Evolutionary conservation across 2,888 invertebrate species (phyloP).

Genomic region (Drosophila pegasa): DNA sequence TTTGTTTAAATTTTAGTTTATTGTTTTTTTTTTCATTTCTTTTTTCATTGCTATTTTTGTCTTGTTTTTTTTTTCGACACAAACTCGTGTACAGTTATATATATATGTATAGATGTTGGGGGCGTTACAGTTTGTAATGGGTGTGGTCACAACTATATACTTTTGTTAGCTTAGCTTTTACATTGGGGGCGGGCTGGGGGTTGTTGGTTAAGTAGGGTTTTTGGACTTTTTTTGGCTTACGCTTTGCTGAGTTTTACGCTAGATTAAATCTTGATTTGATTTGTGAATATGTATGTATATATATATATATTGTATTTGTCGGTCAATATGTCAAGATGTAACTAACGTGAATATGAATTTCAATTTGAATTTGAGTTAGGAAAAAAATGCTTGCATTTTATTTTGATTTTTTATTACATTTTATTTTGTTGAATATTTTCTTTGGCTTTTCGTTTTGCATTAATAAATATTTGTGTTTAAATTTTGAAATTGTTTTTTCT

Average conservation of each 20-base stretch:
- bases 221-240: conserved; percentile 64
- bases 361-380: conserved; percentile 20
- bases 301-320: conserved; percentile 33
- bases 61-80: conserved; percentile 40
- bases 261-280: conserved; percentile 57
- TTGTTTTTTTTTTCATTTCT: conserved; percentile 16
- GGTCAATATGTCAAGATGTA: conserved; percentile 51
- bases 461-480: conserved; percentile 55
- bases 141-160: conserved; percentile 49
- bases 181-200: conserved; percentile 12
- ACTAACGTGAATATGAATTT: conserved; percentile 22
- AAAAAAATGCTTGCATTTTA: conserved; percentile 48
- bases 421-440: conserved; percentile 69
- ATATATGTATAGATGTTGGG: conserved; percentile 7
- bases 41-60: conserved; percentile 51
- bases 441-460: conserved; percentile 71
- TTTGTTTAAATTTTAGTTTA: conserved; percentile 54
- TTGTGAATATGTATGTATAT: conserved; percentile 32
- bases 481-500: conserved; percentile 63
- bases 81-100: conserved; percentile 28
- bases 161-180: conserved; percentile 64
- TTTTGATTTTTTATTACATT: conserved; percentile 20
- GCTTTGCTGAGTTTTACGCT: conserved; percentile 73
- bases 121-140: conserved; percentile 5
- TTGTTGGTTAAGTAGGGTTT: neutral